Evolutionary conservation across 2,888 invertebrate species (phyloP), one percentile per base, ranked within the genome.

Genomic region (Exocentrus adspersus): DNA sequence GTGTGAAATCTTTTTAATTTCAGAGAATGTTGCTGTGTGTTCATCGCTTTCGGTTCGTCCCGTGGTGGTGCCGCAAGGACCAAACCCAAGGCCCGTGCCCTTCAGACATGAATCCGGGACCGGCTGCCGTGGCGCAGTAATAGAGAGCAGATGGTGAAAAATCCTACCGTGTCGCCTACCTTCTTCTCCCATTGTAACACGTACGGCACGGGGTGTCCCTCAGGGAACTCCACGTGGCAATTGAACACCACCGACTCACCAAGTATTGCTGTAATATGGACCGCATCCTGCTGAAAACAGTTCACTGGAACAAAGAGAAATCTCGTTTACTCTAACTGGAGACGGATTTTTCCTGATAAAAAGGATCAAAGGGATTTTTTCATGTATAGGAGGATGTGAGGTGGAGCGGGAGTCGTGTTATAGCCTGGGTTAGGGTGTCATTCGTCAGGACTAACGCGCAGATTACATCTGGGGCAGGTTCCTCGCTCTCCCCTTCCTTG

Each of bases 121-220:
- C n/a, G n/a, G n/a, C 43, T 43, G 28, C 42, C 54, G 24, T 54
- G 46, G 48, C 57, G 48, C 46, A 61, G 48, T 62, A 69, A n/a
- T n/a, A 79, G 79, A 86, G 85, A 86, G 85, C 84, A 84, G 85
- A 75, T 83, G 84, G 84, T 82, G 80, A 81, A 86, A 87, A 89
- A 91, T 90, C 93, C 91, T 93, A 93, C 93, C 93, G 92, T 92
- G 88, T 93, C 92, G 92, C 93, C 92, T 93, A 95, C 95, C 93
- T 96, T 95, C 92, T 97, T 97, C 91, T 95, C 94, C 97, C 97
- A 98, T 89, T 96, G 95, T 85, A 97, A 92, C 87, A 97, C 95
- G 88, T 96, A 96, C 86, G 96, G 95, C 87, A 95, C 94, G 82
- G 95, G 93, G 86, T 94, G 92, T 86, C 95, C 93, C 85, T 94